Base-by-base conservation (phyloP, 2,888 invertebrate genomes). In the Empis stercorea region DNA sequence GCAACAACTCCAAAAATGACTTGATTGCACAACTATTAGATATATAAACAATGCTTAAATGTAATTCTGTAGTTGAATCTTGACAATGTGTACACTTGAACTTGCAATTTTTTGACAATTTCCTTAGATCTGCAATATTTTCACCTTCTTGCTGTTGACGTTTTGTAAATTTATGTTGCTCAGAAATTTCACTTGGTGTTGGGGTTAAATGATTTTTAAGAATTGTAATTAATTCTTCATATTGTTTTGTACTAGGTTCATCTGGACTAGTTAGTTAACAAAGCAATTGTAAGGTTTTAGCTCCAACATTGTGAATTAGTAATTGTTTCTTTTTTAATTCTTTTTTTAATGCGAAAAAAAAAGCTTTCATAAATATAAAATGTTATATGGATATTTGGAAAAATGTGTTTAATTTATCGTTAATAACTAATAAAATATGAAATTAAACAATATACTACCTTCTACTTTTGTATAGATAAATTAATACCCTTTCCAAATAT, bases 121-220 rank as follows among this genome's bases (percentile, higher is more conserved):
- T 44, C 13, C 47, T 49, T 3, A 46, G 16, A 14, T 46, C 46
- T 37, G 49, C 46, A 17, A 49, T 49, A n/a, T 42, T 23, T 10
- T 44, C 39, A 2, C 43, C 30, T 14, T 39, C 47, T 11, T 43
- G 45, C 27, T 49, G 49, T 3, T 36, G 17, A 14, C 44, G 46
- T n/a, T 49, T 46, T 2, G 46, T 37, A 5, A 49, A 46, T 11
- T 44, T n/a, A n/a, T 46, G 44, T 10, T 44, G 46, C 37, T 49
- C 46, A 16, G 46, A 43, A 14, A 49, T 49, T n/a, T 46, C 30
- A 15, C 49, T 46, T 1, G 46, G 49, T n/a, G 49, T 17, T 41
- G 46, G 44, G 10, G 46, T 44, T n/a, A 44, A 15, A n/a, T 49
- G 46, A 15, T 46, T 44, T 32, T 48, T 44, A 13, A 48, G 40